A percentile compares a stretch with the other conserved stretches of the same genome.
phyloP scores from a whole-genome alignment of 2,888 invertebrate species.

The Drosophila melanocephala region DNA sequence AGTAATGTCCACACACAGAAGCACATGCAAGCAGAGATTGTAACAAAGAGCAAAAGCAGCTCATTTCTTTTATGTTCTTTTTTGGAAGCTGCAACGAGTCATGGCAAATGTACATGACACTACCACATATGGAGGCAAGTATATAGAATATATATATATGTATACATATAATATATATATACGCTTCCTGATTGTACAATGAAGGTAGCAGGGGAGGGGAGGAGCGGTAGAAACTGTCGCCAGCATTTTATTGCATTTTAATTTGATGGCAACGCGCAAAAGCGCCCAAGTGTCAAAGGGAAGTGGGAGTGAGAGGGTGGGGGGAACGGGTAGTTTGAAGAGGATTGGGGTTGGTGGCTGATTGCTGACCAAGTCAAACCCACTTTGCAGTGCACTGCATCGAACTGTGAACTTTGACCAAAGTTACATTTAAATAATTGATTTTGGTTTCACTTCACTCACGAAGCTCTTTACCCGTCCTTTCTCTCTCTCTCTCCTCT shows the following conservation, averaged over 20 bases:
- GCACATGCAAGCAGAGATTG: conserved; percentile 4
- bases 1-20: conserved; percentile 4
- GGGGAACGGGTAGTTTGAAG: not conserved
- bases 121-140: conserved; percentile 24
- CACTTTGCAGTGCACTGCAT: conserved; percentile 34
- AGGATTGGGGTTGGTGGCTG: not conserved
- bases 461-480: not conserved
- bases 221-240: not conserved
- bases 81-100: conserved; percentile 38
- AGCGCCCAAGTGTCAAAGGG: conserved; percentile 18
- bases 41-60: conserved; percentile 35
- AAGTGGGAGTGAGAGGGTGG: not conserved
- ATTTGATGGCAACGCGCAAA: conserved; percentile 61
- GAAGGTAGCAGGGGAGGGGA: not conserved
- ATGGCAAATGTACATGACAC: conserved; percentile 18
- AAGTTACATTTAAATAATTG: conserved; percentile 72
- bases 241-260: conserved; percentile 62
- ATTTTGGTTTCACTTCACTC: conserved; percentile 55
- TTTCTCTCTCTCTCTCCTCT: not conserved
- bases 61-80: conserved; percentile 26
- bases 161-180: not conserved
- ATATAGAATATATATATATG: not conserved
- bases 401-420: conserved; percentile 59
- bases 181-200: conserved; percentile 35
- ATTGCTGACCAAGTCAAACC: conserved; percentile 35